A percentile compares a stretch with the other conserved stretches of the same genome.
Evolutionary conservation across 2,888 invertebrate genomes (phyloP).

Genomic region (Drosophila stalkeri): DNA sequence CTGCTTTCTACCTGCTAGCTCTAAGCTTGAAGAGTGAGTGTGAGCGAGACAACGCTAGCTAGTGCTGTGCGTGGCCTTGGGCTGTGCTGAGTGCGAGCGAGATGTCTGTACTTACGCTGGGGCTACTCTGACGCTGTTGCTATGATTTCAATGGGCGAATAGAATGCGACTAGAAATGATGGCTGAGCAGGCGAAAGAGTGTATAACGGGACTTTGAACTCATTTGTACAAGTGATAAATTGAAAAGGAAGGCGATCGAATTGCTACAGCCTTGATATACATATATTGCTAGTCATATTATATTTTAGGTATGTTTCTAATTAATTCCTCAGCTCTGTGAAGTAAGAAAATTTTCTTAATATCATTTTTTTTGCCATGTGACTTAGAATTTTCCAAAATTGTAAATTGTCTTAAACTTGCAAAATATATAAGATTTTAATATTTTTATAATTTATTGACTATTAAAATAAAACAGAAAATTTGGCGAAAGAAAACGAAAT

Average conservation of each 20-base stretch:
- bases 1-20: not conserved
- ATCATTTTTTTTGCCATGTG: too few relatives aligned
- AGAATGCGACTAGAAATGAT: not conserved
- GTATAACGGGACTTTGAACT: not conserved
- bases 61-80: fast-evolving
- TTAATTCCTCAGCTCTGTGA: too few relatives aligned
- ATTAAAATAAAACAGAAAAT: too few relatives aligned
- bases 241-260: not conserved
- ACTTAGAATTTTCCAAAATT: too few relatives aligned
- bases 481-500: too few relatives aligned
- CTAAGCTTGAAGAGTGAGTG: not conserved
- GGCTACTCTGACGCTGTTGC: not conserved
- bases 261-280: not conserved
- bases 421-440: too few relatives aligned
- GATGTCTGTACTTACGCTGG: not conserved
- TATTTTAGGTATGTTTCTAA: too few relatives aligned
- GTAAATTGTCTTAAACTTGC: too few relatives aligned
- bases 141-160: not conserved
- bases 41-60: not conserved
- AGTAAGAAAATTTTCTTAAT: too few relatives aligned
- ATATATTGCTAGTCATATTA: too few relatives aligned
- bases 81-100: not conserved
- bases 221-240: not conserved
- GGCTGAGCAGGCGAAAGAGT: not conserved
- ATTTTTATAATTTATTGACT: too few relatives aligned